Evolutionary conservation across 2,113 vertebrate genomes (phyloP).

Genomic region (Sialia sialis): DNA sequence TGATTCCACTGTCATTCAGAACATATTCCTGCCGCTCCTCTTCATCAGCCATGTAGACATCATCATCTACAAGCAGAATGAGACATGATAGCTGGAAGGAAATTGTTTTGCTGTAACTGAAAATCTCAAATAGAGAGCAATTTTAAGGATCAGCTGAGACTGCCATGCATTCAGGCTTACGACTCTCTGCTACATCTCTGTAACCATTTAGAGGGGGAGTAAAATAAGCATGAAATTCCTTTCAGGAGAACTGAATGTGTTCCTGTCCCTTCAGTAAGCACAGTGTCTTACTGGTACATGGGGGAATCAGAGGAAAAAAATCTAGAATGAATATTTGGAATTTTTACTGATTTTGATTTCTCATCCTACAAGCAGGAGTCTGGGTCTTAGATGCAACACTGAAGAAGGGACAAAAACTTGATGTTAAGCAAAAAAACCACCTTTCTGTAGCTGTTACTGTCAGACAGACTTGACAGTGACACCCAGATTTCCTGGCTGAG

Average conservation of each 20-base stretch:
- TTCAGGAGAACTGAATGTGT: neutral
- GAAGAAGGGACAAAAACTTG: neutral
- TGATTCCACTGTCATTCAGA: constrained; percentile 81
- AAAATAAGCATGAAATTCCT: neutral
- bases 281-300: neutral
- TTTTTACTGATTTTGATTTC: neutral
- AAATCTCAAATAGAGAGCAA: neutral
- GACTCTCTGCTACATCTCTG: neutral
- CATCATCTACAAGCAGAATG: constrained; percentile 69
- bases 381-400: neutral
- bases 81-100: neutral
- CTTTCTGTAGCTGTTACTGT: neutral
- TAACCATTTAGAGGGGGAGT: neutral
- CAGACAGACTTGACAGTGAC: neutral
- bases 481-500: neutral
- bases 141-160: neutral
- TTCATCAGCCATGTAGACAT: constrained; percentile 79
- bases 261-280: neutral
- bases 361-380: neutral
- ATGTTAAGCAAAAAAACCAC: neutral
- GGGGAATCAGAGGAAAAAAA: too few relatives aligned
- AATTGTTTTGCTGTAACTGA: neutral
- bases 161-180: neutral
- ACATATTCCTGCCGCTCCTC: constrained; percentile 79
- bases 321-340: neutral